Base-by-base conservation (phyloP, 2,888 invertebrate genomes). In the Abrostola tripartita region DNA sequence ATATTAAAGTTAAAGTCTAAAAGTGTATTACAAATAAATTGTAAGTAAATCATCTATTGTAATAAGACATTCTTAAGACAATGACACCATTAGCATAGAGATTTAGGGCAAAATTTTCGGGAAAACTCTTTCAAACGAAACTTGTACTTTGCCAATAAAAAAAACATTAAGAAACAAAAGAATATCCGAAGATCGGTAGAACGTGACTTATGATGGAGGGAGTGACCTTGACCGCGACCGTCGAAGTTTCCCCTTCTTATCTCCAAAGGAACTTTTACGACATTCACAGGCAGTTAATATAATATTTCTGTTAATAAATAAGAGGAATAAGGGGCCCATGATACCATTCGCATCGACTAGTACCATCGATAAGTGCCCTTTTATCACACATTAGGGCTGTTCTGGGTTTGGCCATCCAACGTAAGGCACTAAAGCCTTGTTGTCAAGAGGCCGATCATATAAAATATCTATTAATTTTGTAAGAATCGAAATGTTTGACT, bases 301-400 rank as follows among this genome's bases (percentile, higher is more conserved):
- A 47, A 47, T 47, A 47, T 47, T 14, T 14, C 24, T 44, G 14
- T 47, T 47, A 47, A 24, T 47, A 47, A 24, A 47, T 9, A 44
- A 44, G 6, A 12, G 14, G 44, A 14, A 44, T 44, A 47, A 24
- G 14, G 24, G 44, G 9, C 24, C 24, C 24, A 1, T 24, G 24
- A 24, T 24, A 24, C 44, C 44, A 47, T 47, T 47, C 14, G 5
- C 9, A 24, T 47, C 44, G 14, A 47, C 14, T 24, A 47, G 44
- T 6, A 9, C 44, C 44, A 14, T 24, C 9, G 44, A 47, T 47
- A 47, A 47, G 44, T 47, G 44, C 24, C 14, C 24, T 24, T 47
- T 47, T 8, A 14, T 47, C 44, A 47, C 44, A 47, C 14, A 47
- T 47, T 47, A 47, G 24, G 44, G 24, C 44, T 9, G 8, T 14